phyloP scores from a whole-genome alignment of 1,140 invertebrate species.

The Lepeophtheirus salmonis region DNA sequence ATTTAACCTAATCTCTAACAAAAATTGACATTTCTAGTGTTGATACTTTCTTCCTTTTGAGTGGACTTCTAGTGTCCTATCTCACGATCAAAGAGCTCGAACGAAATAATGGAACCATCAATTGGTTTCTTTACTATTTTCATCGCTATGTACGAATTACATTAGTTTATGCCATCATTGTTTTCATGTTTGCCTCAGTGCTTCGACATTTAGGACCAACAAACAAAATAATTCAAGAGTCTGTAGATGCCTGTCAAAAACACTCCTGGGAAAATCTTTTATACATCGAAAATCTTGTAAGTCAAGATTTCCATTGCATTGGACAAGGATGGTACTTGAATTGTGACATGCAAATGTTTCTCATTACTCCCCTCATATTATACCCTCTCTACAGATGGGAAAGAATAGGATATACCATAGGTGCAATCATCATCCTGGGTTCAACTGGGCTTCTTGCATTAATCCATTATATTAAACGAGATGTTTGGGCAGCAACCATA shows the following conservation, averaged over 20 bases:
- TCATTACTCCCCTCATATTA: background rate
- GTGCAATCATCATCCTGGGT: background rate
- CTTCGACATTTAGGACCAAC: background rate
- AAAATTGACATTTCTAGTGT: slow-evolving; percentile 26
- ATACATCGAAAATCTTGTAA: slow-evolving; percentile 3
- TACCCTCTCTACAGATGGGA: slow-evolving; percentile 1
- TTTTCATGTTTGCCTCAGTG: background rate
- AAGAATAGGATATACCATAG: background rate
- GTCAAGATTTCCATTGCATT: background rate
- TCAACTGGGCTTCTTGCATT: background rate
- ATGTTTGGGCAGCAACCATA: background rate
- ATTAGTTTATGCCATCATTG: background rate
- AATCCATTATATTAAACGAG: background rate
- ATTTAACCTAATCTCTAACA: background rate
- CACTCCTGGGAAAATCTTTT: slow-evolving; percentile 1
- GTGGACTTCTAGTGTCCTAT: slow-evolving; percentile 39
- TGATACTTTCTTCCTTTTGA: slow-evolving; percentile 42
- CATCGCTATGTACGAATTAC: slow-evolving; percentile 31
- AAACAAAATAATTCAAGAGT: background rate
- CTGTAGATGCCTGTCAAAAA: background rate
- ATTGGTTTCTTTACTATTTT: slow-evolving; percentile 29
- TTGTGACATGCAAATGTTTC: slow-evolving; percentile 10
- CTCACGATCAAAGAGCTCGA: slow-evolving; percentile 31
- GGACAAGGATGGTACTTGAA: slow-evolving; percentile 3
- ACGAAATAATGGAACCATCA: slow-evolving; percentile 28